These are phyloP conservation scores for Setophaga kirtlandii DNA, from an alignment of 2,113 vertebrate species.

Conservation along the genomic window DNA sequence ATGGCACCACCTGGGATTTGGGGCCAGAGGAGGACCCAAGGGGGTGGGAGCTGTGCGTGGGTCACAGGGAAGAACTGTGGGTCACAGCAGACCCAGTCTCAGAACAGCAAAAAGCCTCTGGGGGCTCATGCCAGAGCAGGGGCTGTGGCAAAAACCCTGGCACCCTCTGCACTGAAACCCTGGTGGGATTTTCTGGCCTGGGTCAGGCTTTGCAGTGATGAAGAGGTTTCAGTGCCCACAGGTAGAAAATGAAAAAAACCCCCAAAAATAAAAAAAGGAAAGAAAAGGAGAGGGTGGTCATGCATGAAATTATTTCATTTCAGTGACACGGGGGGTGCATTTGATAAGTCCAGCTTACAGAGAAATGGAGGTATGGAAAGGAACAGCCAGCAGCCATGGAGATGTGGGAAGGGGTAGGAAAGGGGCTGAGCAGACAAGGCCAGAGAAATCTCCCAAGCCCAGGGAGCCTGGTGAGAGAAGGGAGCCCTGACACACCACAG, in stretches of 20 bases:
- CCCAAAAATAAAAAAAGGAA: not conserved
- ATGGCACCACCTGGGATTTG: accelerated
- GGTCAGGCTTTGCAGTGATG: slow-evolving; percentile 52
- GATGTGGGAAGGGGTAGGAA: not conserved
- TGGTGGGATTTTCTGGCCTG: slow-evolving; percentile 46
- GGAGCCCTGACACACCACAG: accelerated
- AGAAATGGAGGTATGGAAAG: not conserved
- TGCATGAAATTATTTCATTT: slow-evolving; percentile 84
- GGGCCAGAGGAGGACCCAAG: not conserved
- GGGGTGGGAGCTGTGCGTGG: not conserved
- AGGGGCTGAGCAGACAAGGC: not conserved
- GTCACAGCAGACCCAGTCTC: not conserved
- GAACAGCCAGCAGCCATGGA: not conserved
- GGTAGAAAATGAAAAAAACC: slow-evolving; percentile 39
- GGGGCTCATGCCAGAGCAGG: not conserved
- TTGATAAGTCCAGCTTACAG: not conserved
- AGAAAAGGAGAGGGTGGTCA: slow-evolving; percentile 52
- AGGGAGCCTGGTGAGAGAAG: not conserved
- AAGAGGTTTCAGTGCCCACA: slow-evolving; percentile 57
- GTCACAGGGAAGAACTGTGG: not conserved
- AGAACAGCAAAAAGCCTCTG: not conserved
- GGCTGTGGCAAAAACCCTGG: not conserved
- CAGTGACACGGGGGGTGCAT: accelerated
- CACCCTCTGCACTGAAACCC: not conserved
- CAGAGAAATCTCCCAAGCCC: not conserved